A percentile compares a stretch with the other conserved stretches of the same genome.
phyloP scores from a whole-genome alignment of 2,888 invertebrate genomes.

The Standfussiana lucernea region DNA sequence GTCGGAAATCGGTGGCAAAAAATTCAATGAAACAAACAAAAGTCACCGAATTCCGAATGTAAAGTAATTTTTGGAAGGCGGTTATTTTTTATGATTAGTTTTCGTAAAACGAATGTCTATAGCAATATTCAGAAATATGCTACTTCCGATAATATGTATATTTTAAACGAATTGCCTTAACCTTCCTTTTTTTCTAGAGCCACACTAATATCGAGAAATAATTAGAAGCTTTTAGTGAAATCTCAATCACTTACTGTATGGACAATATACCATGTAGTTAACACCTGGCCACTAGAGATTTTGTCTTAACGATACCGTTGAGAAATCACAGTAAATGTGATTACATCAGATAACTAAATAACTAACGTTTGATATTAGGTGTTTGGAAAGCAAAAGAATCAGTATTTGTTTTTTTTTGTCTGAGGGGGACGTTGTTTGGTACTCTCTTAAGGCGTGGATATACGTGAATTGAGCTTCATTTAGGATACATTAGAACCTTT shows the following conservation, averaged over 20 bases:
- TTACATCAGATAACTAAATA: constrained; percentile 39
- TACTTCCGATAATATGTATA: background rate
- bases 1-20: too few species aligned
- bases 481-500: too few species aligned
- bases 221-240: constrained; percentile 53
- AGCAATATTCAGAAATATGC: background rate
- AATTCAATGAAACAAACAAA: too few species aligned
- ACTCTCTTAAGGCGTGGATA: constrained; percentile 1
- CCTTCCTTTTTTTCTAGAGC: constrained; percentile 7
- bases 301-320: constrained; percentile 42
- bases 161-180: background rate
- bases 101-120: background rate
- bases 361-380: background rate
- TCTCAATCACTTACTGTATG: constrained; percentile 41
- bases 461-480: too few species aligned
- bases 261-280: constrained; percentile 48
- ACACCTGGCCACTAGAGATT: constrained; percentile 40
- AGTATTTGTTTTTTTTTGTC: constrained; percentile 13
- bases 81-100: too few species aligned
- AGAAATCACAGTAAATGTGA: constrained; percentile 58
- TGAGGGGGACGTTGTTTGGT: background rate
- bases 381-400: constrained; percentile 22
- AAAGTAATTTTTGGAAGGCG: too few species aligned
- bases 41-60: too few species aligned
- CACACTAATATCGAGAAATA: constrained; percentile 26